phyloP scores from a whole-genome alignment of 1,140 invertebrate genomes.

The Solenopsis invicta region DNA sequence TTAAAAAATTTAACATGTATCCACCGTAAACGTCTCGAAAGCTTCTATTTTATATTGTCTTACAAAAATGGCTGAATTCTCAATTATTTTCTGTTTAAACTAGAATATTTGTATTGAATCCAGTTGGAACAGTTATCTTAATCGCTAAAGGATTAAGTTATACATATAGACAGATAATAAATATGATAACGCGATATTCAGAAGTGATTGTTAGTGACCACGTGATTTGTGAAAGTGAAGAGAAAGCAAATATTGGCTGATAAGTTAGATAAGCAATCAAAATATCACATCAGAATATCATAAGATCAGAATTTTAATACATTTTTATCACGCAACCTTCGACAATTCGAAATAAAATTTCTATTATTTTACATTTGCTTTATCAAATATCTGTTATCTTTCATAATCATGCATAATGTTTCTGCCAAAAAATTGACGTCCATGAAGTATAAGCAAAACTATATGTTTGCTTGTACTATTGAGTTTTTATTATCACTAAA shows the following conservation, averaged over 20 bases:
- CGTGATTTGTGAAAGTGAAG: not conserved
- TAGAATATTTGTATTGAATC: slow-evolving; percentile 5
- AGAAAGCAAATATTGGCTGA: not conserved
- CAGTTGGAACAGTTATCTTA: not conserved
- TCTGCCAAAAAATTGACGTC: not conserved
- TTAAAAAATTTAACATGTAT: not conserved
- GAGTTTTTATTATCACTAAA: not conserved
- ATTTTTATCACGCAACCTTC: not conserved
- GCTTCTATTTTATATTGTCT: not conserved
- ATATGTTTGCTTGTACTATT: not conserved
- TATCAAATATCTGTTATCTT: not conserved
- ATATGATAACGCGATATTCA: not conserved
- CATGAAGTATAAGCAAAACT: not conserved
- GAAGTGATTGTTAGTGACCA: slow-evolving; percentile 17
- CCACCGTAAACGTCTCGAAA: not conserved
- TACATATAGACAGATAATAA: not conserved
- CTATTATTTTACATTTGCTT: not conserved
- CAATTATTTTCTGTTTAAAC: not conserved
- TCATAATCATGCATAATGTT: not conserved
- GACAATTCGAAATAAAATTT: not conserved
- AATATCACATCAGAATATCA: not conserved
- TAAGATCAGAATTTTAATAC: not conserved
- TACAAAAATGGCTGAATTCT: not conserved
- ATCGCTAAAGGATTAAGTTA: not conserved
- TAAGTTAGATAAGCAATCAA: not conserved